These are phyloP conservation scores for Monopterus albus DNA, from an alignment of 2,113 vertebrate genomes.

Conservation along the genomic window DNA sequence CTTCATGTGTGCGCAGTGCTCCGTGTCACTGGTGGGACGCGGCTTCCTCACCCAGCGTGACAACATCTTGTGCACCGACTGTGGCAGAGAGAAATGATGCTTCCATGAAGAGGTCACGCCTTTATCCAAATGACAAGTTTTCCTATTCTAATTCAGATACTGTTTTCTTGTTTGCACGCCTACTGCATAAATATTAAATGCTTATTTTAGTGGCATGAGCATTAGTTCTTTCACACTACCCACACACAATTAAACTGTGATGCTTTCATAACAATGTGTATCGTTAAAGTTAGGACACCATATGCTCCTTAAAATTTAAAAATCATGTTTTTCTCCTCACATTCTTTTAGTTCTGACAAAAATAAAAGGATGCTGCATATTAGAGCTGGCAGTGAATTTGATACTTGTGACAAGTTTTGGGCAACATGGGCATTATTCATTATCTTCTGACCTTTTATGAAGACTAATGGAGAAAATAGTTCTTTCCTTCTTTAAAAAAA, in stretches of 20 bases:
- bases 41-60: constrained; percentile 90
- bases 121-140: neutral
- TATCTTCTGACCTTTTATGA: too few species aligned
- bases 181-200: constrained; percentile 9
- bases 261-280: neutral
- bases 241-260: constrained; percentile 5
- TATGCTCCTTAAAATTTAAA: too few species aligned
- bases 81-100: constrained; percentile 83
- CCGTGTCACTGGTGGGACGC: constrained; percentile 92
- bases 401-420: too few species aligned
- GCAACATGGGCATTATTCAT: too few species aligned
- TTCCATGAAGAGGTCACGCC: neutral
- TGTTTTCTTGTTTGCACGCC: constrained; percentile 1
- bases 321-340: neutral
- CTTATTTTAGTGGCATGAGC: constrained; percentile 15
- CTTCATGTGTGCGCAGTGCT: constrained; percentile 94
- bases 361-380: too few species aligned
- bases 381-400: too few species aligned
- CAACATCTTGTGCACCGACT: constrained; percentile 88
- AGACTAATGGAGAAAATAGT: too few species aligned
- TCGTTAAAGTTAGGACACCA: neutral
- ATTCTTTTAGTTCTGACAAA: neutral
- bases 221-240: neutral
- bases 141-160: constrained; percentile 23
- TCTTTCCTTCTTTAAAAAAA: too few species aligned